These are phyloP conservation scores for Pterois miles DNA, from an alignment of 2,797 vertebrate species.

Conservation along the genomic window DNA sequence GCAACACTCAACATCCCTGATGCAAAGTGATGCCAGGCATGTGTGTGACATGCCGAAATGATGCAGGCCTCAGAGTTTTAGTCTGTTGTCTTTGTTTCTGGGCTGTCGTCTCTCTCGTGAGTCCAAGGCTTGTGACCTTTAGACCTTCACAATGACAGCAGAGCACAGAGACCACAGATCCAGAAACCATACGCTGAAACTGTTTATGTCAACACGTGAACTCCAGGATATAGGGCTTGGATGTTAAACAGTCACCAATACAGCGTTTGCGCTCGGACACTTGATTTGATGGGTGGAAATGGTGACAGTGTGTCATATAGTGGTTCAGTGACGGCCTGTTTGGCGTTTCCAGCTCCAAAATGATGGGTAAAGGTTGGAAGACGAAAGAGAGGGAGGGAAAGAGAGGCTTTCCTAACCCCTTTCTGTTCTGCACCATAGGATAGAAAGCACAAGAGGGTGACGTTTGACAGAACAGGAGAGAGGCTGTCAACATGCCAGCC, in stretches of 20 bases:
- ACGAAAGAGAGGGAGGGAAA: conserved; percentile 30
- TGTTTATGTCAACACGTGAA: conserved; percentile 35
- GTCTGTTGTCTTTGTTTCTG: conserved; percentile 11
- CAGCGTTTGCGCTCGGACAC: not conserved
- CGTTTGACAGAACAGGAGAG: conserved; percentile 53
- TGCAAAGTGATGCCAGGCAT: conserved; percentile 25
- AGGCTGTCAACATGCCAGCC: conserved; percentile 64
- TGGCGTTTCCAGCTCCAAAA: conserved; percentile 33
- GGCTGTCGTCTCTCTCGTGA: conserved; percentile 30
- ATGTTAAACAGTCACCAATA: conserved; percentile 27
- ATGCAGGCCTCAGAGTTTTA: conserved; percentile 40
- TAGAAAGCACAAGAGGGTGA: conserved; percentile 30
- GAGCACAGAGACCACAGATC: conserved; percentile 13
- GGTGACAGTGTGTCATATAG: conserved; percentile 32
- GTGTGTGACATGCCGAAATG: conserved; percentile 32
- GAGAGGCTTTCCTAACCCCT: conserved; percentile 41
- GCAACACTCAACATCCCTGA: conserved; percentile 23
- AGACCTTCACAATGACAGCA: conserved; percentile 48
- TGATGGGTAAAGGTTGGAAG: conserved; percentile 46
- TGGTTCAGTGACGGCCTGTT: conserved; percentile 14
- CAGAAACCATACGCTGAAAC: not conserved
- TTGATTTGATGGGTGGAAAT: conserved; percentile 9
- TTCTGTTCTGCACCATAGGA: conserved; percentile 58
- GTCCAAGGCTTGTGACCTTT: conserved; percentile 35
- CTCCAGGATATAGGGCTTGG: not conserved